A percentile compares a stretch with the other conserved stretches of the same genome.
These are phyloP conservation scores for Helicoverpa zea DNA, from an alignment of 1,140 invertebrate genomes.

Conservation along the genomic window DNA sequence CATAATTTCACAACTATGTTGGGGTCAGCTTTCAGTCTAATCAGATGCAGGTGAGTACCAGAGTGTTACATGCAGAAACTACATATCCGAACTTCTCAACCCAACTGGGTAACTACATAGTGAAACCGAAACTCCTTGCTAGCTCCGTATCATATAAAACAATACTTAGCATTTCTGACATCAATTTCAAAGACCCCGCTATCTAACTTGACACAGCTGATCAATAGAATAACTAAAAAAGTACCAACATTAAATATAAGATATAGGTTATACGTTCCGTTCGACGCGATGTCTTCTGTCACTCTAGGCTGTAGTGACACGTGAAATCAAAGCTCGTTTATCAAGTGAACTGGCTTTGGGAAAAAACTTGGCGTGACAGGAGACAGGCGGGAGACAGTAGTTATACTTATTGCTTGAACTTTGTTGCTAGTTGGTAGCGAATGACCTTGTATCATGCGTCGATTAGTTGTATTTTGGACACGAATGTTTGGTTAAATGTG, in stretches of 20 bases:
- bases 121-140: too few relatives aligned
- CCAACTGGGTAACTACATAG: too few relatives aligned
- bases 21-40: too few relatives aligned
- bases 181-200: background rate
- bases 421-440: background rate
- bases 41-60: too few relatives aligned
- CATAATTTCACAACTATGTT: too few relatives aligned
- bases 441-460: background rate
- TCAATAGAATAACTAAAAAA: slow-evolving; percentile 39
- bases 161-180: background rate
- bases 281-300: slow-evolving; percentile 45
- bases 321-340: slow-evolving; percentile 48
- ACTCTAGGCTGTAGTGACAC: slow-evolving; percentile 39
- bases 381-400: slow-evolving; percentile 16
- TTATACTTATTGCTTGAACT: background rate
- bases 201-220: slow-evolving; percentile 15
- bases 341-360: slow-evolving; percentile 39
- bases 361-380: slow-evolving; percentile 24
- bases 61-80: too few relatives aligned
- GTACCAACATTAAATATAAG: slow-evolving; percentile 36
- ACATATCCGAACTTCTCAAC: too few relatives aligned
- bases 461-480: background rate
- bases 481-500: too few relatives aligned
- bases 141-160: background rate
- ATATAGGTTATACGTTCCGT: slow-evolving; percentile 27